Base-by-base conservation (phyloP, 2,113 vertebrate genomes). In the Chroicocephalus ridibundus region DNA sequence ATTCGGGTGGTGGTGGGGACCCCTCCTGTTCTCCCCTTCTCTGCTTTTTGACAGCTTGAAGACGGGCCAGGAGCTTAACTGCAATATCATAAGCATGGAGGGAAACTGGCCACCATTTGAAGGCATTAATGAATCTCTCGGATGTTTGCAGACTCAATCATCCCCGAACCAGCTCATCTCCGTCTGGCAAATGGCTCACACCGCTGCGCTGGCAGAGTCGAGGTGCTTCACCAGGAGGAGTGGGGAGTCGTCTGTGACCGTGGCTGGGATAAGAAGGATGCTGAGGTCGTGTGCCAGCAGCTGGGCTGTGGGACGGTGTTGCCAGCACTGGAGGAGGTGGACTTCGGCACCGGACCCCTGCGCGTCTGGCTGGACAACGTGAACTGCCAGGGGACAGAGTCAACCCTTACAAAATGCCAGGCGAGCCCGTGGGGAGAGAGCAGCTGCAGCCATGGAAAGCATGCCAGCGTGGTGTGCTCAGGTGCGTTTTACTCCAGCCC, bases 401-500 rank as follows among this genome's bases (percentile, higher is more conserved):
- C 11, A 2, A 57, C 55, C 6, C 92, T 98, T 4, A 75, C 10
- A 0, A 58, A 97, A 71, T 98, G 98, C 55, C 86, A 57, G 0
- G 94, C 96, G 0, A 92, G 93, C 24, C 65, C 61, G 1, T 96
- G 95, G 96, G 95, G 93, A 42, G 93, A 94, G 11, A 96, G 98
- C 76, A 97, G 97, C 75, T 98, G 98, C 9, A 85, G 89, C 34
- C 97, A 98, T 13, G 97, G 97, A 6, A 97, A 98, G 44, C 97
- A 93, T 0, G 97, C 97, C 8, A 88, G 94, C 0, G 97, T 96
- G 32, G 92, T 88, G 18, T 98, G 98, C 64, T 82, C 93, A 84
- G 93, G 93, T 94, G 68, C 10, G 88, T 62, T 13, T 21, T 19
- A 6, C 27, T 13, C 19, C 4, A 3, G 31, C 52, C 19, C 9